These are phyloP conservation scores for Okapia johnstoni DNA, from an alignment of 2,113 vertebrate species.

Conservation along the genomic window DNA sequence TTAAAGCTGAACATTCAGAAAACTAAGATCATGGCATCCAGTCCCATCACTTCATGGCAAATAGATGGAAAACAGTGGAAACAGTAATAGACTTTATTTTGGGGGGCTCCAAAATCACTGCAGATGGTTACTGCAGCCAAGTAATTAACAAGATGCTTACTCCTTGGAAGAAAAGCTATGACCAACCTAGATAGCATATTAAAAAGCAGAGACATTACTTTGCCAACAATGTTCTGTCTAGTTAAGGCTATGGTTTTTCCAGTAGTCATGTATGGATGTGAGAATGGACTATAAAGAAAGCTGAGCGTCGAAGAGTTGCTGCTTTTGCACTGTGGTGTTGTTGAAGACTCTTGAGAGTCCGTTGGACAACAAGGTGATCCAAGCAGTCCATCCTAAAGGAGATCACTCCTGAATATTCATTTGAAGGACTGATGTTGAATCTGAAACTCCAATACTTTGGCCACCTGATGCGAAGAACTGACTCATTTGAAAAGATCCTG, in stretches of 20 bases:
- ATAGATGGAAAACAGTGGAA: background rate
- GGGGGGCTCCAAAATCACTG: background rate
- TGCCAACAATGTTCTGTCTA: background rate
- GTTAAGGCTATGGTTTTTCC: background rate
- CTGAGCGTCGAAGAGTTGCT: rapidly evolving
- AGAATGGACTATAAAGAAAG: background rate
- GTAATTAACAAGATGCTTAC: background rate
- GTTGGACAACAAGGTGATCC: too few species aligned
- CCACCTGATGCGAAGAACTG: too few species aligned
- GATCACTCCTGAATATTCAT: too few species aligned
- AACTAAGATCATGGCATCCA: rapidly evolving
- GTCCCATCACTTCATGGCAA: background rate
- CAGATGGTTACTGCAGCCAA: background rate
- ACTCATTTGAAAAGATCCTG: background rate
- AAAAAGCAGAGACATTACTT: background rate
- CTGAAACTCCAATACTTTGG: too few species aligned
- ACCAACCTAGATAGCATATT: background rate
- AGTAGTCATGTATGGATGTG: background rate
- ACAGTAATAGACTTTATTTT: background rate
- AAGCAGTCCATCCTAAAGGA: too few species aligned
- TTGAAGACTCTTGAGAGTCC: too few species aligned
- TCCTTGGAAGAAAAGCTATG: background rate
- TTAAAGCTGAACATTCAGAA: background rate
- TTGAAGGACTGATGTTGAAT: too few species aligned
- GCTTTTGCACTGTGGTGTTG: too few species aligned